Evolutionary conservation across 2,888 invertebrate species (phyloP), one percentile per base, ranked within the genome.

Genomic region (Athrips mouffetella): DNA sequence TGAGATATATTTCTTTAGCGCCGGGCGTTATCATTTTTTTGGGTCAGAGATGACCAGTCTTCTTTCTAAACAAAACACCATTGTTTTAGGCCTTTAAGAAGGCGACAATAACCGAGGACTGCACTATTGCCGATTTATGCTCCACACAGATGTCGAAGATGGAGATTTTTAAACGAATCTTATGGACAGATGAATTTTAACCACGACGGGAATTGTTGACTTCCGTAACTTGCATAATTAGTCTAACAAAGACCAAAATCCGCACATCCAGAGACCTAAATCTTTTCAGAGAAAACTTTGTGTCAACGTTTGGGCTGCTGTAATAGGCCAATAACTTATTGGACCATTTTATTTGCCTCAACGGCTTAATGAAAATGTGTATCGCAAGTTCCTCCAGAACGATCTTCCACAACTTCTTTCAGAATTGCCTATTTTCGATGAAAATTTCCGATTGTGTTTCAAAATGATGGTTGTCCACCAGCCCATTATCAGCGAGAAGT

Each of bases 281-380:
- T 48, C 48, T 10, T 40, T 49, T 11, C 53, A 50, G 15, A 45
- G 37, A 23, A 45, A 45, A 49, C 50, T 52, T 16, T 44, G 39
- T 35, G 48, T 54, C 3, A 52, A 56, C 47, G 53, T 54, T 7
- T 54, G 52, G 53, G 56, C 50, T 13, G 51, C 51, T 23, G 44
- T 56, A 18, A 52, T 54, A 27, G 50, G 49, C 1, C 29, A 37
- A 23, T 31, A 10, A 7, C 27, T 50, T 31, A 48, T 50, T 45
- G 48, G 50, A 7, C 49, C 54, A 18, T 35, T 52, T 25, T 47
- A 47, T 25, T 41, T 52, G 13, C 49, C 52, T 16, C 52, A 50
- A 23, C 39, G 35, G n/a, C 33, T 51, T n/a, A 49, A 47, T 18
- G 48, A 49, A 11, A 47, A 52, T 46, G 39, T 37, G 41, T 45